phyloP scores from a whole-genome alignment of 2,113 vertebrate genomes.

The Diglossa brunneiventris region DNA sequence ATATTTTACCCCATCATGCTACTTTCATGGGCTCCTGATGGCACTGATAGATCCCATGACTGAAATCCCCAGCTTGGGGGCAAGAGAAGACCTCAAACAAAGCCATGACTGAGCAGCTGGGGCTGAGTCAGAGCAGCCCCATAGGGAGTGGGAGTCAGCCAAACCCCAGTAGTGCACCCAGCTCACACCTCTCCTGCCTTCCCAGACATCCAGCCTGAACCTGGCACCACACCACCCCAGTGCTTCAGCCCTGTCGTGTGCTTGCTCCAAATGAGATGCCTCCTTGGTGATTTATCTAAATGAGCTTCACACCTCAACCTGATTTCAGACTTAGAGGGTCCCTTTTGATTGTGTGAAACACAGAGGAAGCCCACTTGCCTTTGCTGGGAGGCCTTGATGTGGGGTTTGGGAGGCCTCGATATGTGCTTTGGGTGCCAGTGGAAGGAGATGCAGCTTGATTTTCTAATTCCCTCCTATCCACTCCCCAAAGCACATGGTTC shows the following conservation, averaged over 20 bases:
- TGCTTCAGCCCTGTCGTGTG: rapidly evolving
- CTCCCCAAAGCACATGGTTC: neutral
- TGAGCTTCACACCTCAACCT: neutral
- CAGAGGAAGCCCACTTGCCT: neutral
- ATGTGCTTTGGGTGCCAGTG: neutral
- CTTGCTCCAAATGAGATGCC: rapidly evolving
- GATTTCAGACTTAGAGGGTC: neutral
- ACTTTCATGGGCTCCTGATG: neutral
- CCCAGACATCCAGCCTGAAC: neutral
- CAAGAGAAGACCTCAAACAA: neutral
- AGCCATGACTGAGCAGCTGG: neutral
- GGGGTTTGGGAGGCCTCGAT: rapidly evolving
- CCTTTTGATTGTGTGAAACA: rapidly evolving
- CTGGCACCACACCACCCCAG: rapidly evolving
- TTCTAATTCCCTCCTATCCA: neutral
- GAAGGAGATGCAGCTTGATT: neutral
- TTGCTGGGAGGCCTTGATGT: neutral
- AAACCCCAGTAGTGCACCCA: neutral
- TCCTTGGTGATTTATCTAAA: neutral
- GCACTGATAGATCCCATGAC: neutral
- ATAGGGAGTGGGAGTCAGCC: rapidly evolving
- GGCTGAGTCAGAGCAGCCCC: neutral
- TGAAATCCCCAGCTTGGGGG: neutral
- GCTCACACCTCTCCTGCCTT: neutral
- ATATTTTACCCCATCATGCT: rapidly evolving